Evolutionary conservation across 1,140 invertebrate genomes (phyloP).

Genomic region (Aplysia californica): DNA sequence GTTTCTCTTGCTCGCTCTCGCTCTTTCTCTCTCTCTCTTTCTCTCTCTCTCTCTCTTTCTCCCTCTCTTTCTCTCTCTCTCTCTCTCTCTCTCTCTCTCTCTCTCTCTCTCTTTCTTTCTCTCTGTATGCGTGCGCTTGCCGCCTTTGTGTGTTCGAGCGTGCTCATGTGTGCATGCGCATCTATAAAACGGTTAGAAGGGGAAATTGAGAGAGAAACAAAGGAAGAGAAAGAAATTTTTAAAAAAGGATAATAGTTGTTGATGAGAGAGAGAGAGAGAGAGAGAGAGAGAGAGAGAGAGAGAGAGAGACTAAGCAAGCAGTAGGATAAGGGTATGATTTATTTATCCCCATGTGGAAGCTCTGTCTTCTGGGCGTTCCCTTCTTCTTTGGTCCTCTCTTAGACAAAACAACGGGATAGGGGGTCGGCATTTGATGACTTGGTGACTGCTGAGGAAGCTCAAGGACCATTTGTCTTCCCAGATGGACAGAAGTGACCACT

Average conservation of each 20-base stretch:
- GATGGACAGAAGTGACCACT: too few relatives aligned
- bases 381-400: not conserved
- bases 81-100: slow-evolving; percentile 10
- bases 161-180: too few relatives aligned
- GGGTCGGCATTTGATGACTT: too few relatives aligned
- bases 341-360: too few relatives aligned
- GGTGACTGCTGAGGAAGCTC: too few relatives aligned
- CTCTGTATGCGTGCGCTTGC: too few relatives aligned
- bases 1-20: too few relatives aligned
- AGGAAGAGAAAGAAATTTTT: not conserved
- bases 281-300: slow-evolving; percentile 13
- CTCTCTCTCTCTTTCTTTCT: not conserved
- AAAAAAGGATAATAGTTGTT: not conserved
- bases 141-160: too few relatives aligned
- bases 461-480: too few relatives aligned
- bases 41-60: slow-evolving; percentile 11
- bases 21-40: not conserved
- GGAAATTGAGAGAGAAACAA: not conserved
- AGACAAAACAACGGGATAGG: too few relatives aligned
- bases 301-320: not conserved
- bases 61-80: slow-evolving; percentile 5
- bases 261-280: slow-evolving; percentile 7
- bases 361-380: not conserved
- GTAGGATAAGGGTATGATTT: not conserved
- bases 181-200: too few relatives aligned